Evolutionary conservation across 2,113 vertebrate genomes (phyloP).

Genomic region (Progne subis): DNA sequence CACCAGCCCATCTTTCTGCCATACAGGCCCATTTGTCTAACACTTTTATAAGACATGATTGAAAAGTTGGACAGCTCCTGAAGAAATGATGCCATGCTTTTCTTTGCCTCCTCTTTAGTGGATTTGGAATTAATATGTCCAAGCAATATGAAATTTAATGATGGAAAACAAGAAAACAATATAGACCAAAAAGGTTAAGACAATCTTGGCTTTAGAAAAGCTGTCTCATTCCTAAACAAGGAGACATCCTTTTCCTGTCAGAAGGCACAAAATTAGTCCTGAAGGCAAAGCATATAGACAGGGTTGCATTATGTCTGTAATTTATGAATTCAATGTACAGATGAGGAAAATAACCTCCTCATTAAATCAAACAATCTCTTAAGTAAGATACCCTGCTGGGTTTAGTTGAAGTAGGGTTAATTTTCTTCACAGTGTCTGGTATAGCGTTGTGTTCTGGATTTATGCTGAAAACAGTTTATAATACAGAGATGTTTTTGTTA

Average conservation of each 20-base stretch:
- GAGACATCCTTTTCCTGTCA: background rate
- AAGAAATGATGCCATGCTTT: background rate
- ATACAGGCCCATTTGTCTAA: background rate
- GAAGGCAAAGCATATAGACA: background rate
- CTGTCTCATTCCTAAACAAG: fast-evolving
- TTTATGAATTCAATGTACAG: background rate
- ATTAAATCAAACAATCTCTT: background rate
- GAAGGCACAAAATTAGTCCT: background rate
- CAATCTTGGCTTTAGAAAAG: background rate
- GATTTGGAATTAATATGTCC: background rate
- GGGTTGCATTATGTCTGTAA: background rate
- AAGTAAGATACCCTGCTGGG: background rate
- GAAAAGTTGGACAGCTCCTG: background rate
- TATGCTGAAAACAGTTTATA: background rate
- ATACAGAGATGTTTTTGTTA: background rate
- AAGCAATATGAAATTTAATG: background rate
- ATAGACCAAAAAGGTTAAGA: background rate
- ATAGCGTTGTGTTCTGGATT: background rate
- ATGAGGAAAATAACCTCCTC: background rate
- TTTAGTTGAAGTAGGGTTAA: background rate
- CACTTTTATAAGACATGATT: background rate
- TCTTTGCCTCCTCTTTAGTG: background rate
- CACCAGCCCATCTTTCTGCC: background rate
- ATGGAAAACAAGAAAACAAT: background rate
- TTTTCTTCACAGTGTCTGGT: background rate